phyloP scores from a whole-genome alignment of 2,888 invertebrate species.

The Ophioninae sp. region DNA sequence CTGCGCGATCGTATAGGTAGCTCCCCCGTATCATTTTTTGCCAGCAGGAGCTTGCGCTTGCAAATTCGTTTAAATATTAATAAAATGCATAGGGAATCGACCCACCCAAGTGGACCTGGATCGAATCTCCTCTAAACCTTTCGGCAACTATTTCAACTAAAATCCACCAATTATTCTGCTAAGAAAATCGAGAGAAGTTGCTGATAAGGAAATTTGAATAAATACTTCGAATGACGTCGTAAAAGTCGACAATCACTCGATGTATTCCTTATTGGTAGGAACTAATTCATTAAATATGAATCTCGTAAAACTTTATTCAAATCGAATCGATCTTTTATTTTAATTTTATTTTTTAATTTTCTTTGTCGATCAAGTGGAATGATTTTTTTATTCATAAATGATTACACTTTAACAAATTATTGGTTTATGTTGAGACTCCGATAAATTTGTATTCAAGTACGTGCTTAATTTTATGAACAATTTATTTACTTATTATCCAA shows the following conservation, averaged over 20 bases:
- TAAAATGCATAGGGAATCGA: conserved; percentile 14
- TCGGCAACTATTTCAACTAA: neutral
- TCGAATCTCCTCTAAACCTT: neutral
- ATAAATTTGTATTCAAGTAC: neutral
- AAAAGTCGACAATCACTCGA: neutral
- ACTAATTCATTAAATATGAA: neutral
- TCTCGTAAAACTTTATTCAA: neutral
- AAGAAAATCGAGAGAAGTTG: neutral
- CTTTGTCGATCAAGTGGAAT: neutral
- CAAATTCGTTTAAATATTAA: conserved; percentile 35
- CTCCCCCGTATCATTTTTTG: conserved; percentile 40
- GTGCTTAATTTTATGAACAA: neutral
- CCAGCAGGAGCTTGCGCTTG: conserved; percentile 18
- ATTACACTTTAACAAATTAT: neutral
- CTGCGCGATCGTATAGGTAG: conserved; percentile 26
- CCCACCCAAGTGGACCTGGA: conserved; percentile 15
- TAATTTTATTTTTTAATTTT: neutral
- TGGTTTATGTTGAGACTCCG: neutral
- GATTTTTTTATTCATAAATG: neutral
- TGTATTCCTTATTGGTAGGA: no score
- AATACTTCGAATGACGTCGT: neutral
- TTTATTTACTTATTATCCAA: no score
- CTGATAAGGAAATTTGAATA: neutral
- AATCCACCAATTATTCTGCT: neutral
- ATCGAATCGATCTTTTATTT: neutral